phyloP scores from a whole-genome alignment of 1,140 invertebrate genomes.

The Aethina tumida region DNA sequence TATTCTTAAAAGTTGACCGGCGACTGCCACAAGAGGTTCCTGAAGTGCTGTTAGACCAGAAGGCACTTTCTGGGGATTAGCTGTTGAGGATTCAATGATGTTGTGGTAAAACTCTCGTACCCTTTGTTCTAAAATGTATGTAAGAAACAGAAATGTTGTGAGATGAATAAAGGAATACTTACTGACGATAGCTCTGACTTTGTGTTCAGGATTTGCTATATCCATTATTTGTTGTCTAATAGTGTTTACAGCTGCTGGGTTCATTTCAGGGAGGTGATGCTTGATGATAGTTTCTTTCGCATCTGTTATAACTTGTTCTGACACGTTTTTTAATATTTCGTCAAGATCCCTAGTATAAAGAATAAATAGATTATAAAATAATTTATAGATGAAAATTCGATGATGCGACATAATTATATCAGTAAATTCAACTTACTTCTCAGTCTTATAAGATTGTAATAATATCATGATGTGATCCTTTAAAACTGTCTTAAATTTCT shows the following conservation, averaged over 20 bases:
- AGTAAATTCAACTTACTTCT: slow-evolving; percentile 40
- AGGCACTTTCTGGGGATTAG: slow-evolving; percentile 65
- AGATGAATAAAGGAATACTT: slow-evolving; percentile 38
- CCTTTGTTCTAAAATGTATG: slow-evolving; percentile 51
- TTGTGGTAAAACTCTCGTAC: slow-evolving; percentile 64
- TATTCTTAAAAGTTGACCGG: slow-evolving; percentile 68
- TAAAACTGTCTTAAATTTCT: slow-evolving; percentile 54
- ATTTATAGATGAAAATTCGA: slow-evolving; percentile 20
- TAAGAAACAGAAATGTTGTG: background rate
- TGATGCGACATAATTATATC: slow-evolving; percentile 1
- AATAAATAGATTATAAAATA: too few species aligned
- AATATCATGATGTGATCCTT: slow-evolving; percentile 62
- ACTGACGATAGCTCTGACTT: slow-evolving; percentile 65
- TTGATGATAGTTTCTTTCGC: slow-evolving; percentile 46
- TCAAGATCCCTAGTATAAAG: slow-evolving; percentile 57
- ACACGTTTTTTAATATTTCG: slow-evolving; percentile 50
- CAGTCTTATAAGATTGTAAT: slow-evolving; percentile 45
- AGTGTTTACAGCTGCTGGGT: slow-evolving; percentile 45
- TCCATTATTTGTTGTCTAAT: slow-evolving; percentile 60
- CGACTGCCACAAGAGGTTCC: slow-evolving; percentile 58
- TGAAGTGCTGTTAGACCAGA: slow-evolving; percentile 65
- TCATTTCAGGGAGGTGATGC: slow-evolving; percentile 40
- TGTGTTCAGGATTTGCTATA: slow-evolving; percentile 55
- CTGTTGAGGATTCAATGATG: slow-evolving; percentile 58
- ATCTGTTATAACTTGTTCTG: slow-evolving; percentile 62